A percentile compares a stretch with the other conserved stretches of the same genome.
These are phyloP conservation scores for Chydorus sphaericus DNA, from an alignment of 2,888 invertebrate genomes.

Conservation along the genomic window DNA sequence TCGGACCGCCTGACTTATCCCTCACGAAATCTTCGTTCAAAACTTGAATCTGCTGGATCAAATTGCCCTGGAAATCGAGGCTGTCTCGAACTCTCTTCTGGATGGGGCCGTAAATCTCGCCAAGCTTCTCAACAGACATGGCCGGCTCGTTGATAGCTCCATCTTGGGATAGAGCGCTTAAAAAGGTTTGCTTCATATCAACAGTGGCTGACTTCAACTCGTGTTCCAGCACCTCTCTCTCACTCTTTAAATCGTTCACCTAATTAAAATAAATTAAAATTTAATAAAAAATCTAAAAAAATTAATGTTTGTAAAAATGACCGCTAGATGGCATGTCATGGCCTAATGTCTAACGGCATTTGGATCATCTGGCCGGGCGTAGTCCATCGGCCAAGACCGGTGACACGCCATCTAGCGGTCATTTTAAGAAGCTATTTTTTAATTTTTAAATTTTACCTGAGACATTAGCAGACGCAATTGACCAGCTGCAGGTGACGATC, in stretches of 20 bases:
- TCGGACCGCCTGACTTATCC: conserved; percentile 39
- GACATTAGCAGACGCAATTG: conserved; percentile 62
- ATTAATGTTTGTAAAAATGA: too few relatives aligned
- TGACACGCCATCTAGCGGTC: too few relatives aligned
- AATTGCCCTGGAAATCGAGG: conserved; percentile 49
- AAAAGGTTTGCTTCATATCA: conserved; percentile 68
- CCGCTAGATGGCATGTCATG: too few relatives aligned
- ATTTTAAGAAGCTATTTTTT: too few relatives aligned
- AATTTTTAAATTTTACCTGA: conserved; percentile 34
- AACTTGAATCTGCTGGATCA: conserved; percentile 52
- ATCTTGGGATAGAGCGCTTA: conserved; percentile 55
- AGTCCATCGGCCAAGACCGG: too few relatives aligned
- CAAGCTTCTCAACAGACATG: conserved; percentile 49
- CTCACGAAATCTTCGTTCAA: conserved; percentile 17
- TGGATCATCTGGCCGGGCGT: too few relatives aligned
- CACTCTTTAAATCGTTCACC: conserved; percentile 73
- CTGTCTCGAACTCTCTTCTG: conserved; percentile 64
- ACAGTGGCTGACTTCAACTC: conserved; percentile 64
- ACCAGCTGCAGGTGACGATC: conserved; percentile 20
- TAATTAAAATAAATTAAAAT: conserved; percentile 31
- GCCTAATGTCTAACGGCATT: too few relatives aligned
- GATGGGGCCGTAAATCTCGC: conserved; percentile 56
- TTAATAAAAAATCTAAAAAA: too few relatives aligned
- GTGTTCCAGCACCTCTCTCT: conserved; percentile 75
- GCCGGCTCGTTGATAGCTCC: conserved; percentile 64